Base-by-base conservation (phyloP, 2,113 vertebrate species). In the Uria lomvia region DNA sequence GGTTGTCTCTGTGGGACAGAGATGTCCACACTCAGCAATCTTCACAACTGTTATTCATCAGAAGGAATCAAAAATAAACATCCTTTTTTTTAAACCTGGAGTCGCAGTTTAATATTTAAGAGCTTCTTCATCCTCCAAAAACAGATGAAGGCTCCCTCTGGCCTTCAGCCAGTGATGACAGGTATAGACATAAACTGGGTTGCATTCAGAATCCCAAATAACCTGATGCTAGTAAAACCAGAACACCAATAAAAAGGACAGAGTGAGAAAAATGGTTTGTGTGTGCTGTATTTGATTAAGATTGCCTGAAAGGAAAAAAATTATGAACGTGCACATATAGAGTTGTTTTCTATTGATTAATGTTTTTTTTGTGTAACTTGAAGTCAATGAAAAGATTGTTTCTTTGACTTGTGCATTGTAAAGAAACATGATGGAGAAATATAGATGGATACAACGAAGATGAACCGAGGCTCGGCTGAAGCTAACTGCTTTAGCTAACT, bases 171-270 rank as follows among this genome's bases (percentile, higher is more conserved):
- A 26, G 38, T 0, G 0, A 7, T 24, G 52, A 45, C 40, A 24
- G 58, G 17, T 9, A 12, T 0, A 13, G 63, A 3, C 47, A 42
- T 29, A 17, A 23, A 21, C n/a, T 10, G 1, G 0, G 24, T 7
- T 8, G 8, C 5, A 2, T 20, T 59, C 52, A 40, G 75, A 26
- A 34, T 24, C 70, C 56, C 26, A 63, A n/a, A 67, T 9, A 47
- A 58, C 50, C 22, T 14, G 8, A 5, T 23, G 30, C 55, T 30
- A 18, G 21, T 11, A 5, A 49, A 66, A 22, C 4, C 68, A 43
- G 17, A 16, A 15, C 29, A 12, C 23, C 7, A 3, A 6, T 42
- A 32, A 53, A 70, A 55, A n/a, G 56, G 62, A 36, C 36, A 2
- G 1, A 55, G 73, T 1, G 60, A 42, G 24, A 14, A 23, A 42